A percentile compares a stretch with the other conserved stretches of the same genome.
Evolutionary conservation across 1,140 invertebrate species (phyloP).

Genomic region (Danaus melanippus): DNA sequence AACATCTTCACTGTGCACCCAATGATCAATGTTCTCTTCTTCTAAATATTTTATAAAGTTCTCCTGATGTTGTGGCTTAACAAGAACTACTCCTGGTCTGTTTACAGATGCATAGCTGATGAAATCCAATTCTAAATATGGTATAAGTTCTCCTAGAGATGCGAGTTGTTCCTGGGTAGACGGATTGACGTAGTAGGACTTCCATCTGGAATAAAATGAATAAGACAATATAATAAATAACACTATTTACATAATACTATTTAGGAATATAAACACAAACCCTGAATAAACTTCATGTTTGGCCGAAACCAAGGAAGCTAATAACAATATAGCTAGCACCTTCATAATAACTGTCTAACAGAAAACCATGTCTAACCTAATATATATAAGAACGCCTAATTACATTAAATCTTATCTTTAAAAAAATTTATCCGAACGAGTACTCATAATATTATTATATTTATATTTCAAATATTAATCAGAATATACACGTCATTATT

Average conservation of each 20-base stretch:
- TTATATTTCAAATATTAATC: too few species aligned
- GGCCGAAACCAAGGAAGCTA: constrained; percentile 4
- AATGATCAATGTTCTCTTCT: constrained; percentile 25
- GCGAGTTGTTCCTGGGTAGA: constrained; percentile 29
- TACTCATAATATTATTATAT: too few species aligned
- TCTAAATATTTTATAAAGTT: constrained; percentile 25
- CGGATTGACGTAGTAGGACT: constrained; percentile 28
- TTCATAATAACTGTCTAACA: constrained; percentile 17
- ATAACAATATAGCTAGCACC: constrained; percentile 13
- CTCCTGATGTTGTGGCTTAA: constrained; percentile 32
- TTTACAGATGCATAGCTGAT: constrained; percentile 27
- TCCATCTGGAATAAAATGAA: constrained; percentile 20
- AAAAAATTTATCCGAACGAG: too few species aligned
- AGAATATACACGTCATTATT: too few species aligned
- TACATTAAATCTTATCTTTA: too few species aligned
- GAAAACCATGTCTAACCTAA: neutral
- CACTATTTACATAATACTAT: neutral
- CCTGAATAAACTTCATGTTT: constrained; percentile 15
- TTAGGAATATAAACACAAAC: neutral
- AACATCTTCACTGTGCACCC: constrained; percentile 34
- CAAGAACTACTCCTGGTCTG: constrained; percentile 37
- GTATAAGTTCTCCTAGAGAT: constrained; percentile 8
- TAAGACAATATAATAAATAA: constrained; percentile 19
- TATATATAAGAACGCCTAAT: constrained; percentile 4
- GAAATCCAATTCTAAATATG: constrained; percentile 29